Conservation (phyloP, 2,888 invertebrate species). For the Microplitis manilae region DNA sequence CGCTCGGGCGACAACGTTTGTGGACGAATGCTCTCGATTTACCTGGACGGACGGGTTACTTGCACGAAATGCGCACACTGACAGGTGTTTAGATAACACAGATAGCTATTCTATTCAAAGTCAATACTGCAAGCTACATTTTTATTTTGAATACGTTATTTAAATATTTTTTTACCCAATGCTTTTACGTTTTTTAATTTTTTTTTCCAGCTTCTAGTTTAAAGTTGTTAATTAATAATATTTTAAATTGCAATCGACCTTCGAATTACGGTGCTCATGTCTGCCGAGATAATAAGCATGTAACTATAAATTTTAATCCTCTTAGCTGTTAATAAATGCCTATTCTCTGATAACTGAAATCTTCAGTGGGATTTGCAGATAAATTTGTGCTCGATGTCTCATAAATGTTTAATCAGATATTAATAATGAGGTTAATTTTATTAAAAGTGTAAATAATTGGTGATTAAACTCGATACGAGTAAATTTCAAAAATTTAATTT, state of each 20-base stretch:
- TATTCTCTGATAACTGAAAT: not conserved
- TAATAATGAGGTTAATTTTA: too few species aligned
- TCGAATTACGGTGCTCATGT: too few species aligned
- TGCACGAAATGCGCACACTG: not conserved
- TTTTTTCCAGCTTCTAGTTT: not conserved
- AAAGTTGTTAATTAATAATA: too few species aligned
- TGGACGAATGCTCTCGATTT: constrained; percentile 25
- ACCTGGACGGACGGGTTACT: not conserved
- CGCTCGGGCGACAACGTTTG: not conserved
- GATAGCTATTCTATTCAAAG: not conserved
- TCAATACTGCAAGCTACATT: not conserved
- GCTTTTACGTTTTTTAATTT: not conserved
- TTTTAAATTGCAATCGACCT: too few species aligned
- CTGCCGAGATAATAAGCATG: not conserved
- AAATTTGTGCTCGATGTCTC: not conserved
- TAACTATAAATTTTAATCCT: not conserved
- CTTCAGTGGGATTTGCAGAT: not conserved
- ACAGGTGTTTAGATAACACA: not conserved
- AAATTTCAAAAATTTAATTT: not conserved
- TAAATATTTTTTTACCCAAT: not conserved
- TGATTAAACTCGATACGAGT: not conserved
- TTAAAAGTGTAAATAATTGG: not conserved
- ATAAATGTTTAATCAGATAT: not conserved
- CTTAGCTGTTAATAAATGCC: not conserved
- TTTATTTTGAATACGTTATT: not conserved